Conservation (phyloP, 2,113 vertebrate genomes). For the Anoura caudifer region DNA sequence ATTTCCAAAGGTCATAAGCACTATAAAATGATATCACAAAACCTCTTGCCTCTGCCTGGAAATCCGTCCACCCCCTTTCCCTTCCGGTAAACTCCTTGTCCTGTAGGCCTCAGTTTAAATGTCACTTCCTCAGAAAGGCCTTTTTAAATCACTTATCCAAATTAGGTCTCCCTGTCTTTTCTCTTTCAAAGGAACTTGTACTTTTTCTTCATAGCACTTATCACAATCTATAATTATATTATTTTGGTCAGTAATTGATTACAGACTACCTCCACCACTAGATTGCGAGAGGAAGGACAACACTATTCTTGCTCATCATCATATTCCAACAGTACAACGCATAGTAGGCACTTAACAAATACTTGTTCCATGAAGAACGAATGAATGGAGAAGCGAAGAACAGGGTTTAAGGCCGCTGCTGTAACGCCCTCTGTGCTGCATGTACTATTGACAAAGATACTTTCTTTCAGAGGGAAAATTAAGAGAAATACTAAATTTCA, state of each 20-base stretch:
- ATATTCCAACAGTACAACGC: neutral
- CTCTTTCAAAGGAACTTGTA: conserved; percentile 45
- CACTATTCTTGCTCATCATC: neutral
- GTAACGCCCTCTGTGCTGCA: neutral
- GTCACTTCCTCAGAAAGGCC: conserved; percentile 67
- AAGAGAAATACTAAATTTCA: conserved; percentile 40
- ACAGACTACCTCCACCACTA: neutral
- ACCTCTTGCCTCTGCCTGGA: conserved; percentile 70
- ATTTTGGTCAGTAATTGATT: conserved; percentile 49
- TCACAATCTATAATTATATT: conserved; percentile 41
- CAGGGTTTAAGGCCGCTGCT: neutral
- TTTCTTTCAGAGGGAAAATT: conserved; percentile 23
- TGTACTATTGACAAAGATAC: neutral
- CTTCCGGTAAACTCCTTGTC: conserved; percentile 68
- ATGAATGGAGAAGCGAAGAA: neutral
- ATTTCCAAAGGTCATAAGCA: conserved; percentile 75
- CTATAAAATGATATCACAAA: conserved; percentile 74
- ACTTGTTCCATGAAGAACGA: neutral
- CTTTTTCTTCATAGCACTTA: conserved; percentile 45
- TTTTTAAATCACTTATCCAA: conserved; percentile 61
- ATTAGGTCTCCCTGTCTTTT: conserved; percentile 17
- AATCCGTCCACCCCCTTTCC: conserved; percentile 62
- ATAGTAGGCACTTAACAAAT: neutral
- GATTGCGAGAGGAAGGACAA: neutral
- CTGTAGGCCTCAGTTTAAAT: conserved; percentile 64